phyloP scores from a whole-genome alignment of 2,888 invertebrate genomes.

The Chesias legatella region DNA sequence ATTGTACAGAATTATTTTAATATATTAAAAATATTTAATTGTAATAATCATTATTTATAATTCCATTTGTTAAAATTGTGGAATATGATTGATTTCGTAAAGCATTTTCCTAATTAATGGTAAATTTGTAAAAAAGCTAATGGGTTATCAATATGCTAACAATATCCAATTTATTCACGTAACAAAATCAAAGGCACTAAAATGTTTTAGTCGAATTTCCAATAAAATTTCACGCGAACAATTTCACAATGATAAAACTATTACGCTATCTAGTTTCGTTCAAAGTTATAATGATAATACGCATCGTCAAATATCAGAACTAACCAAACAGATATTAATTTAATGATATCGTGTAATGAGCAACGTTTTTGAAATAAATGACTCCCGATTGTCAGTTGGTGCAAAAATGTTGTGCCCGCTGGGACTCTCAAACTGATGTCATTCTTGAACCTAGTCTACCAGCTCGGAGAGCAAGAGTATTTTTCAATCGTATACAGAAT shows the following conservation, averaged over 20 bases:
- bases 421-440: no score
- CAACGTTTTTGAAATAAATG: background rate
- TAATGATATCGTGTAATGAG: slow-evolving; percentile 3
- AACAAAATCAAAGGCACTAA: background rate
- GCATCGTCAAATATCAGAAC: slow-evolving; percentile 3
- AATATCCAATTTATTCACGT: background rate
- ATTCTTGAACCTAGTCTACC: no score
- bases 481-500: no score
- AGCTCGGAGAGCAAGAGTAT: no score
- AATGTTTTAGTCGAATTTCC: background rate
- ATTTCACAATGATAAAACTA: background rate
- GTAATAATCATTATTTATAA: no score
- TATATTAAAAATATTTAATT: no score
- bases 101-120: no score
- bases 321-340: slow-evolving; percentile 5
- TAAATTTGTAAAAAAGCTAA: no score
- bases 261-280: slow-evolving; percentile 4
- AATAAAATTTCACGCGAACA: background rate
- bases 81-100: no score
- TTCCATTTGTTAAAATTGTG: no score
- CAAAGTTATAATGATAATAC: slow-evolving; percentile 3
- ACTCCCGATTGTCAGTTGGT: background rate
- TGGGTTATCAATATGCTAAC: background rate
- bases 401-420: no score
- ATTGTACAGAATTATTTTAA: no score